A percentile compares a stretch with the other conserved stretches of the same genome.
These are phyloP conservation scores for Vicugna pacos DNA, from an alignment of 2,113 vertebrate genomes.

Conservation along the genomic window DNA sequence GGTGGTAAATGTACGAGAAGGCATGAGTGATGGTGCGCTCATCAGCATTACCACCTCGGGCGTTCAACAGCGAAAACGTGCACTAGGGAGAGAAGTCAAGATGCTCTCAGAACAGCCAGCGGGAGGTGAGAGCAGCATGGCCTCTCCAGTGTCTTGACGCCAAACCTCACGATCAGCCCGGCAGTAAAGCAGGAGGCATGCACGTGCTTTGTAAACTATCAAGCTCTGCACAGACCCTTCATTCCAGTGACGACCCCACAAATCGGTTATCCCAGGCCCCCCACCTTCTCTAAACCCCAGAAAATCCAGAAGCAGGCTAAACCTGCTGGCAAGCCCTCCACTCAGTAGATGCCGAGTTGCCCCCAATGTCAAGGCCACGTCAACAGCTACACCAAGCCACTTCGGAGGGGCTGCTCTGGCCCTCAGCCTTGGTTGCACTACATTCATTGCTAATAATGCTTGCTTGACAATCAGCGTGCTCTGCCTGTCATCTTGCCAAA, in stretches of 20 bases:
- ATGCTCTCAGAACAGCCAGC: not conserved
- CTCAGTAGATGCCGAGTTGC: not conserved
- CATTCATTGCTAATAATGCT: not conserved
- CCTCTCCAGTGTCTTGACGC: not conserved
- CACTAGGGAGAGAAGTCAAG: not conserved
- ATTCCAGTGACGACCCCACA: not conserved
- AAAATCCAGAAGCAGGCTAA: not conserved
- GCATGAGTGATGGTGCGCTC: too few relatives aligned
- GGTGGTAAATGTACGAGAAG: not conserved
- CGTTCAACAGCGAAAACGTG: not conserved
- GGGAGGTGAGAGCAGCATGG: not conserved
- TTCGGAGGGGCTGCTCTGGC: not conserved
- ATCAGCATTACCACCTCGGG: not conserved
- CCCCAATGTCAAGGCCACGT: not conserved
- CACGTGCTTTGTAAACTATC: not conserved
- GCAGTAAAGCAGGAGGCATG: fast-evolving
- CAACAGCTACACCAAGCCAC: not conserved
- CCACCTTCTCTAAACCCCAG: not conserved
- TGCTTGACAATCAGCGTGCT: fast-evolving
- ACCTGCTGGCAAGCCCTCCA: not conserved
- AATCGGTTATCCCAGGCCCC: not conserved
- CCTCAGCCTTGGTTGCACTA: not conserved
- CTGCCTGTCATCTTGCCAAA: not conserved
- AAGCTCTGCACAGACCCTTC: not conserved
- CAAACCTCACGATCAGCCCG: not conserved